Evolutionary conservation across 2,113 vertebrate species (phyloP).

Genomic region (Myiozetetes cayanensis): DNA sequence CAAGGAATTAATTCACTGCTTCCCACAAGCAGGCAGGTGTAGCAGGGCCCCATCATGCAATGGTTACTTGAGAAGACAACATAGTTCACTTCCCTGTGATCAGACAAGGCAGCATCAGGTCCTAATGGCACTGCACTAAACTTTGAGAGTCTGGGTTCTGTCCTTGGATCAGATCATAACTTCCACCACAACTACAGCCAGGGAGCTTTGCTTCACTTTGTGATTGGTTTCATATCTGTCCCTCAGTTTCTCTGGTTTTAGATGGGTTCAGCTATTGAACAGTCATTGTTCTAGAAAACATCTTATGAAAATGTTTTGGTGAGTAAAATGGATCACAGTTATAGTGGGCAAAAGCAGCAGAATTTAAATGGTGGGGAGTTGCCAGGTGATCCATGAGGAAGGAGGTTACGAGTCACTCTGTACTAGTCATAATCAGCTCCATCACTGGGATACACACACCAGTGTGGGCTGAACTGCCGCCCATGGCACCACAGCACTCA

Average conservation of each 20-base stretch:
- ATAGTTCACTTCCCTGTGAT: not conserved
- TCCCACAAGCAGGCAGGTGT: too few species aligned
- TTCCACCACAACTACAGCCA: not conserved
- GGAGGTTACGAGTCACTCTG: fast-evolving
- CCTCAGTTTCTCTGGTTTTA: not conserved
- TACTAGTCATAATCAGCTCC: not conserved
- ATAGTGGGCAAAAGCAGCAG: not conserved
- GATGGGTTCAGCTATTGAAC: not conserved
- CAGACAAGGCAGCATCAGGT: not conserved
- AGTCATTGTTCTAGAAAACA: not conserved
- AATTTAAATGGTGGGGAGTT: not conserved
- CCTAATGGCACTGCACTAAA: not conserved
- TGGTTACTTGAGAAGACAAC: not conserved
- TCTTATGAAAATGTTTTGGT: not conserved
- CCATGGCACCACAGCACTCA: fast-evolving
- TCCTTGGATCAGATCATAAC: not conserved
- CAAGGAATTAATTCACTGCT: not conserved
- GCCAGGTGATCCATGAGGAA: not conserved
- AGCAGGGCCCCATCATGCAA: not conserved
- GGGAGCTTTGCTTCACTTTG: not conserved
- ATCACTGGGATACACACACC: not conserved
- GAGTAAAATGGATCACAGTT: not conserved
- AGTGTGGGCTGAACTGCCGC: not conserved
- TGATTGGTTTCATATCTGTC: not conserved
- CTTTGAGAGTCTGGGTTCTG: not conserved